Percentiles rank a stretch among this genome's conserved stretches.
Evolutionary conservation across 1,140 invertebrate species (phyloP).

Genomic region (Pomacea maculata): DNA sequence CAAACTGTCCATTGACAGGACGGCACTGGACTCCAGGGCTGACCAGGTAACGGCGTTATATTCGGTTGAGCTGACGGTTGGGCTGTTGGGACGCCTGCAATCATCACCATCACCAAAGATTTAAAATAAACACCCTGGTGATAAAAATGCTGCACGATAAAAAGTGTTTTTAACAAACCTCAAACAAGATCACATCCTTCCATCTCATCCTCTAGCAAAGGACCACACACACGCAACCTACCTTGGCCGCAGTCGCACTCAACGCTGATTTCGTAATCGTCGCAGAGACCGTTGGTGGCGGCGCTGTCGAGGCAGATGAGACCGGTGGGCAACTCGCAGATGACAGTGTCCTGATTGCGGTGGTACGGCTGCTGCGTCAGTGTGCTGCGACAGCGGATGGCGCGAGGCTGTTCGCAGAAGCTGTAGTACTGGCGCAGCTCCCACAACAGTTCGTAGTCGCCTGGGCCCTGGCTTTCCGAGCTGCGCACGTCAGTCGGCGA

Average conservation of each 20-base stretch:
- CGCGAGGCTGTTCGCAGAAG: constrained; percentile 73
- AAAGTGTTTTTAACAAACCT: no score
- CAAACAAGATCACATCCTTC: neutral
- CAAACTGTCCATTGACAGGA: constrained; percentile 46
- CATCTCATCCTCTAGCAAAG: neutral
- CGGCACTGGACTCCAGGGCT: constrained; percentile 29
- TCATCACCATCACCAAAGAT: neutral
- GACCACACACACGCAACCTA: neutral
- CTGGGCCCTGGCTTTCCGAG: constrained; percentile 42
- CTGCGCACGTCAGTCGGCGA: constrained; percentile 20
- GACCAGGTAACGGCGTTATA: constrained; percentile 1
- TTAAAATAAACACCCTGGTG: no score
- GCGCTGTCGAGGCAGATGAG: constrained; percentile 32
- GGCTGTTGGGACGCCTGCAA: constrained; percentile 1
- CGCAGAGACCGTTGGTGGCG: constrained; percentile 37
- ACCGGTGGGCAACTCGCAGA: constrained; percentile 39
- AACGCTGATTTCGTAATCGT: constrained; percentile 62
- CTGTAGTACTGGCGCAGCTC: constrained; percentile 46
- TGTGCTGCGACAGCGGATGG: constrained; percentile 79
- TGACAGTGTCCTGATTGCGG: constrained; percentile 69
- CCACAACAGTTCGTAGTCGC: constrained; percentile 54
- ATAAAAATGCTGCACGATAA: no score
- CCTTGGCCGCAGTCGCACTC: constrained; percentile 53
- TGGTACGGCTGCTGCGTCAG: constrained; percentile 72
- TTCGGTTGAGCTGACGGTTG: neutral